Percentiles rank a stretch among this genome's conserved stretches.
Conservation (phyloP, 30 jellyfish, hydroid and myxozoan species). For the Aurelia aurita region DNA sequence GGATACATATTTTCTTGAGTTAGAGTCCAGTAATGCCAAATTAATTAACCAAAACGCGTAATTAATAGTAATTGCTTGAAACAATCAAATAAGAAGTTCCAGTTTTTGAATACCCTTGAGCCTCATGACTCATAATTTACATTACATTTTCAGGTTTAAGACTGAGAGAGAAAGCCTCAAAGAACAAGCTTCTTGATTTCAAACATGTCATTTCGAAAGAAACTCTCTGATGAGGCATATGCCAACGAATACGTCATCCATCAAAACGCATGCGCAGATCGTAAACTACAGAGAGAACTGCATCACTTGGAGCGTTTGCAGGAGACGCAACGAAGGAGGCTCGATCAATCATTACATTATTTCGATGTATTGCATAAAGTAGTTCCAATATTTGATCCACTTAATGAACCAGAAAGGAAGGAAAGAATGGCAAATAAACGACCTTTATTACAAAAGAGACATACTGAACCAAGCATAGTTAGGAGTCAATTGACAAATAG, state of each 20-base stretch:
- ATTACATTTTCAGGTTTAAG: too few relatives aligned
- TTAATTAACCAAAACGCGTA: too few relatives aligned
- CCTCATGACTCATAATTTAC: too few relatives aligned
- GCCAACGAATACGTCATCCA: constrained; percentile 62
- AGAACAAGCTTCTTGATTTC: too few relatives aligned
- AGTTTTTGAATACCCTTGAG: too few relatives aligned
- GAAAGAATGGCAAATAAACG: not conserved
- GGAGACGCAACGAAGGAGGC: constrained; percentile 42
- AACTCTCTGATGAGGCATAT: constrained; percentile 57
- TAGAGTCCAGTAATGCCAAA: too few relatives aligned
- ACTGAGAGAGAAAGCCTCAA: too few relatives aligned
- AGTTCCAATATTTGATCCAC: constrained; percentile 34
- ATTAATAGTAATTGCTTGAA: too few relatives aligned
- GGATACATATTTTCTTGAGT: too few relatives aligned
- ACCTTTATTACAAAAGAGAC: constrained; percentile 22
- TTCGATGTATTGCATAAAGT: constrained; percentile 44
- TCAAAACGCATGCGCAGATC: constrained; percentile 69
- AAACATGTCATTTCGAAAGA: constrained; percentile 32
- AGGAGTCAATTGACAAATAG: not conserved
- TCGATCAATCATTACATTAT: constrained; percentile 50
- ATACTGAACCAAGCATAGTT: constrained; percentile 7
- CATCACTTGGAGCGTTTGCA: constrained; percentile 39
- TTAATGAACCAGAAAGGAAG: not conserved
- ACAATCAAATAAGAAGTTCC: too few relatives aligned
- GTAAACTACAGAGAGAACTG: constrained; percentile 51